A percentile compares a stretch with the other conserved stretches of the same genome.
Evolutionary conservation across 2,113 vertebrate species (phyloP).

Genomic region (Hylia prasina): DNA sequence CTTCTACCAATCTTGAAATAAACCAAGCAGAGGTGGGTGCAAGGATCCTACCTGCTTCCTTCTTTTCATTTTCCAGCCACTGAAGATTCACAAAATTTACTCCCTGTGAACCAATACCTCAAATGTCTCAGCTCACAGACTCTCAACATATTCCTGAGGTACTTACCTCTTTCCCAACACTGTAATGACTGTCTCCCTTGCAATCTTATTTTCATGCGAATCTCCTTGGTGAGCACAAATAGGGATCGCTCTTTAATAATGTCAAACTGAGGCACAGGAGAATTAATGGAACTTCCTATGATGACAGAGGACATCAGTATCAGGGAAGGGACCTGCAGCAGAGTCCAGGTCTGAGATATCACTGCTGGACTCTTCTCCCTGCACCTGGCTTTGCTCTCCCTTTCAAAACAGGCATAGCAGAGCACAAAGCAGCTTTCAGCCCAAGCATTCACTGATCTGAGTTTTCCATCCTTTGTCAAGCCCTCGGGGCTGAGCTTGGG

Average conservation of each 20-base stretch:
- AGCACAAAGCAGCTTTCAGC: not conserved
- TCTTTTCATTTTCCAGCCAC: not conserved
- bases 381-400: not conserved
- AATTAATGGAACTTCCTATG: not conserved
- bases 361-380: not conserved
- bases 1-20: not conserved
- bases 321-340: not conserved
- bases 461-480: not conserved
- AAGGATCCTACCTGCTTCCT: not conserved
- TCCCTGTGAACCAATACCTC: not conserved
- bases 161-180: not conserved
- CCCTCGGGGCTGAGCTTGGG: not conserved
- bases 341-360: not conserved
- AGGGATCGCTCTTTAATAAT: not conserved
- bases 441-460: not conserved
- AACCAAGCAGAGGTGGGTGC: not conserved
- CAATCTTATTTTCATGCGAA: not conserved
- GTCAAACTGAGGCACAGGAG: not conserved
- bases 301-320: not conserved
- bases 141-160: not conserved
- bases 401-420: not conserved
- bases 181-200: not conserved
- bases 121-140: not conserved
- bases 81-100: not conserved
- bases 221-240: not conserved